Evolutionary conservation across 2,797 vertebrate genomes (phyloP).

Genomic region (Petrocephalus sullivani): DNA sequence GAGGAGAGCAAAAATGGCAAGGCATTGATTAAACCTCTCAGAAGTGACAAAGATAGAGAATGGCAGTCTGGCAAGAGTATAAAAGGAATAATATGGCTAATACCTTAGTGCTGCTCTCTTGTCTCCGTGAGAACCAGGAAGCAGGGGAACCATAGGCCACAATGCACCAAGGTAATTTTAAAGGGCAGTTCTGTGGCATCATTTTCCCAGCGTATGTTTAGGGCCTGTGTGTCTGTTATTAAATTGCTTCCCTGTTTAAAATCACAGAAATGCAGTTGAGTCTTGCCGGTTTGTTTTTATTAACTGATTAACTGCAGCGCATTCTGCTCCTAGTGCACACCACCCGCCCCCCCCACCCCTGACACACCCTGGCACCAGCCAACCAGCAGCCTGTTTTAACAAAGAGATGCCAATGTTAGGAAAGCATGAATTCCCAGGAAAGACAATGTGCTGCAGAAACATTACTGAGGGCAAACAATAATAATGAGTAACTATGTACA

Average conservation of each 20-base stretch:
- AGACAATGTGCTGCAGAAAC: not conserved
- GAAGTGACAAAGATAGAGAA: not conserved
- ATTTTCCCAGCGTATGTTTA: not conserved
- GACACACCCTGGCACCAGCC: not conserved
- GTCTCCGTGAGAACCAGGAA: not conserved
- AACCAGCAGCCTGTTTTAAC: not conserved
- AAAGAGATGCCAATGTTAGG: not conserved
- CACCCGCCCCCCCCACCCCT: not conserved
- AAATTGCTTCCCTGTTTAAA: not conserved
- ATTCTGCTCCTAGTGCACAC: not conserved
- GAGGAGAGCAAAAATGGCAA: not conserved
- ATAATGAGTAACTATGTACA: not conserved
- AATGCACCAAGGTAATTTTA: not conserved
- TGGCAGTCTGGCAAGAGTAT: not conserved
- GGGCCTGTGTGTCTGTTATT: not conserved
- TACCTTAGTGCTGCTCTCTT: not conserved
- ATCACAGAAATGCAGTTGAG: not conserved
- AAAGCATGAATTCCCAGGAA: not conserved
- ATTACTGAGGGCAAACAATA: not conserved
- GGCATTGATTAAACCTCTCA: not conserved
- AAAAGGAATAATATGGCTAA: not conserved
- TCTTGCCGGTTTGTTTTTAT: not conserved
- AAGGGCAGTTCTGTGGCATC: not conserved
- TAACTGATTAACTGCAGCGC: not conserved
- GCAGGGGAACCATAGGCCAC: not conserved